Evolutionary conservation across 2,113 vertebrate species (phyloP).

Genomic region (Aegithalos caudatus): DNA sequence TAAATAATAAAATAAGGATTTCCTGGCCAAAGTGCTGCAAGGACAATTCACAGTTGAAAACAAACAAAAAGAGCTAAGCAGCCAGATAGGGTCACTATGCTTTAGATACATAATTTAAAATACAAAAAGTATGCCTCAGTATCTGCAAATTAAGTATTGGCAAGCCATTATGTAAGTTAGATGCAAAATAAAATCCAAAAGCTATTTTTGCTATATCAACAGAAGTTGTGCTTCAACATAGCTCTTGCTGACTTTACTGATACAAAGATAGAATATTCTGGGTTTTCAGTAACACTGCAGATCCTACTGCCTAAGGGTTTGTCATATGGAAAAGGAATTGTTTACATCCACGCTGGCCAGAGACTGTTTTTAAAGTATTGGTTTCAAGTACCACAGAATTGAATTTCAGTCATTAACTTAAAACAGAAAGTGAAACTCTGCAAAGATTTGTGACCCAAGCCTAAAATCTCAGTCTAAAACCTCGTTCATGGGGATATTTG

Average conservation of each 20-base stretch:
- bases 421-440: neutral
- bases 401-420: neutral
- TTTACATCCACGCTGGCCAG: neutral
- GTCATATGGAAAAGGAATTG: neutral
- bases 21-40: neutral
- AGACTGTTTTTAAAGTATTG: neutral
- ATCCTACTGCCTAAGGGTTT: neutral
- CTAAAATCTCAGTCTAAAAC: neutral
- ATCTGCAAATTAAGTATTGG: neutral
- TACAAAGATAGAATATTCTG: neutral
- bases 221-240: neutral
- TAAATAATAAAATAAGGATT: neutral
- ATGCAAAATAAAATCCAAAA: neutral
- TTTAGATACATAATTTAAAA: neutral
- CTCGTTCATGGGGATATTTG: neutral
- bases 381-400: neutral
- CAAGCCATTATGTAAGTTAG: neutral
- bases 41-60: neutral
- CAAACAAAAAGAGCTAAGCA: neutral
- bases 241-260: neutral
- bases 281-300: neutral
- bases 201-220: neutral
- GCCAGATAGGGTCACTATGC: neutral
- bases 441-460: neutral
- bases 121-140: neutral